Evolutionary conservation across 1,140 invertebrate genomes (phyloP), one percentile per base, ranked within the genome.

Genomic region (Zaprionus kolodkinae): DNA sequence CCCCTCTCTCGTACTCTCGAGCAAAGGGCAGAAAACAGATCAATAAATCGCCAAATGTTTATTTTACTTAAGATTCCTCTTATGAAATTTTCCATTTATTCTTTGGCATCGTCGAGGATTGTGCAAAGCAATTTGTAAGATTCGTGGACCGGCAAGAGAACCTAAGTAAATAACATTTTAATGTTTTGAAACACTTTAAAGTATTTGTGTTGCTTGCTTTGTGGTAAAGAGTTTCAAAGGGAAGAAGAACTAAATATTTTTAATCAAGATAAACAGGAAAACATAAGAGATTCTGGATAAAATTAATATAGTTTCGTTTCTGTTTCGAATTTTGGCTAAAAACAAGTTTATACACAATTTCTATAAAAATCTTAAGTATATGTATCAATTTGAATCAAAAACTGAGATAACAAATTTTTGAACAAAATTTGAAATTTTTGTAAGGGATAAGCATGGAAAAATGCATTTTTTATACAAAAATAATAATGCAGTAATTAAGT

Each of bases 1-100:
- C 5, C 40, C 3, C 33, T 35, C 33, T 9, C 6, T 35, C 33
- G 33, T 3, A 30, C 27, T 30, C 27, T 30, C 27, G 27, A 4
- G 38, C 5, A 7, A 45, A 6, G n/a, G 6, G n/a, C 6, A 12
- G 2, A 12, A 11, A 45, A 10, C 21, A 50, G 57, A 52, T 50
- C 56, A 60, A 61, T 61, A 52, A 61, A 69, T 43, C 40, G n/a
- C n/a, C 15, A 27, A 52, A 5, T 62, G 43, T 62, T 48, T 60
- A 52, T 54, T 33, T 69, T 54, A 6, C 9, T 61, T 33, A 11
- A 50, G 45, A 50, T 50, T 25, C 4, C 0, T 12, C 4, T 1
- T 12, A 10, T 2, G 45, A 50, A 50, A 45, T 45, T 45, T n/a
- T 35, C 40, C 9, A 45, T 45, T 45, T 43, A 43, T 43, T 15